Conservation (phyloP, 2,888 invertebrate genomes). For the Pheosia tremula region DNA sequence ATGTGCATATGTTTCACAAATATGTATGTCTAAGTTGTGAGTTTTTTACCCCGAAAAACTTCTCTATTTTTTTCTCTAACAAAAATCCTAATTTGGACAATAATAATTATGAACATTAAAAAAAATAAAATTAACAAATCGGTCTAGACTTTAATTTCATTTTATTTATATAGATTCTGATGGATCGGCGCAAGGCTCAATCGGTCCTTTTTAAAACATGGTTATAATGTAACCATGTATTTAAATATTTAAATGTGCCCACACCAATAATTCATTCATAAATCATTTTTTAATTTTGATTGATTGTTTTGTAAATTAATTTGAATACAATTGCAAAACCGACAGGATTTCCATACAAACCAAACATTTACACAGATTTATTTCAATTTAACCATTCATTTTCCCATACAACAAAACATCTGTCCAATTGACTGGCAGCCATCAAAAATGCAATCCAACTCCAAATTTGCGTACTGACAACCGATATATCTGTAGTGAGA, state of each 20-base stretch:
- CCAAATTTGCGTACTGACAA: constrained; percentile 41
- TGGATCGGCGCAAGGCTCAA: no score
- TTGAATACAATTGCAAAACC: constrained; percentile 13
- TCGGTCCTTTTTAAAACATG: no score
- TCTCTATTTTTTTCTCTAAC: no score
- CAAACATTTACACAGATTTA: constrained; percentile 19
- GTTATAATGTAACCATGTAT: no score
- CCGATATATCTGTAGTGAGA: constrained; percentile 36
- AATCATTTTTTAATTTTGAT: constrained; percentile 27
- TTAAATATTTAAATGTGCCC: not conserved
- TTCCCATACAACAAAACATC: constrained; percentile 27
- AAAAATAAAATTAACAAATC: no score
- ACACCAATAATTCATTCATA: not conserved
- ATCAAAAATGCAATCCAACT: constrained; percentile 61
- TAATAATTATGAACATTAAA: no score
- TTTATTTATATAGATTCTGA: no score
- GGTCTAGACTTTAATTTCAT: no score
- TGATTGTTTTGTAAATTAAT: constrained; percentile 26
- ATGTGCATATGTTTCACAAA: no score
- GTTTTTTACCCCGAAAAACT: no score
- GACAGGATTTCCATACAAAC: constrained; percentile 18
- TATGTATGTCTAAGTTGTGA: no score
- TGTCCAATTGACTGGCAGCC: constrained; percentile 59
- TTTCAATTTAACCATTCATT: constrained; percentile 31
- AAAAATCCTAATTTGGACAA: no score